phyloP scores from a whole-genome alignment of 2,888 invertebrate species.

The Drosophila bunnanda region DNA sequence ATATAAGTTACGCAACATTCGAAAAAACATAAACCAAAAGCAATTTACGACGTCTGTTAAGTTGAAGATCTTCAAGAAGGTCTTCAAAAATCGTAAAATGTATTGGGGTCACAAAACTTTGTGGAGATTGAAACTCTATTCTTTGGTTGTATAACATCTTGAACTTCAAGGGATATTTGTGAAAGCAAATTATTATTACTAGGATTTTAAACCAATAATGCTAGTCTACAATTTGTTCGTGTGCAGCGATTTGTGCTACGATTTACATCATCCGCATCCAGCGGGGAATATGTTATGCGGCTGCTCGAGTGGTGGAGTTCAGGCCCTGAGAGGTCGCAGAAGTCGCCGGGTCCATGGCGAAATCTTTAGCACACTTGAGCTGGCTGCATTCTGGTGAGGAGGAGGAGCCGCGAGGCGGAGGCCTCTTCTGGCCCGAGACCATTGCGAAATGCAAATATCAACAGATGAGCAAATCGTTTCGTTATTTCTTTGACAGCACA shows the following conservation, averaged over 20 bases:
- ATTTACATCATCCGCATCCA: conserved; percentile 55
- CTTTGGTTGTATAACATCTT: neutral
- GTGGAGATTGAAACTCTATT: neutral
- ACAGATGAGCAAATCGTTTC: conserved; percentile 71
- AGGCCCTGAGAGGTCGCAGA: conserved; percentile 58
- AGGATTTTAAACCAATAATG: neutral
- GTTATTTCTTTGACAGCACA: conserved; percentile 73
- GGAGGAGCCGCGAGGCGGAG: neutral
- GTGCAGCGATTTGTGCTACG: conserved; percentile 50
- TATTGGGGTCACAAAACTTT: neutral
- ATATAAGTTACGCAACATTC: neutral
- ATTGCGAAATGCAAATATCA: conserved; percentile 76
- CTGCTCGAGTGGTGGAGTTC: conserved; percentile 52
- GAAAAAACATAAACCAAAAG: neutral
- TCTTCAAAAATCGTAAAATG: neutral
- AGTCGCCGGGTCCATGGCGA: conserved; percentile 55
- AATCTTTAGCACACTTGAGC: conserved; percentile 62
- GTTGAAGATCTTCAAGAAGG: neutral
- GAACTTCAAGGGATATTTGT: neutral
- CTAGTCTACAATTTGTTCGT: neutral
- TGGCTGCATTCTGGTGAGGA: conserved; percentile 23
- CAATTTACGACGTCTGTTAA: neutral
- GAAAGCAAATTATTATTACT: neutral
- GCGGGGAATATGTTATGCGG: conserved; percentile 12
- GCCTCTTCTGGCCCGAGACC: conserved; percentile 51